Evolutionary conservation across 1,140 invertebrate genomes (phyloP).

Genomic region (Thalassaphorura encarpata): DNA sequence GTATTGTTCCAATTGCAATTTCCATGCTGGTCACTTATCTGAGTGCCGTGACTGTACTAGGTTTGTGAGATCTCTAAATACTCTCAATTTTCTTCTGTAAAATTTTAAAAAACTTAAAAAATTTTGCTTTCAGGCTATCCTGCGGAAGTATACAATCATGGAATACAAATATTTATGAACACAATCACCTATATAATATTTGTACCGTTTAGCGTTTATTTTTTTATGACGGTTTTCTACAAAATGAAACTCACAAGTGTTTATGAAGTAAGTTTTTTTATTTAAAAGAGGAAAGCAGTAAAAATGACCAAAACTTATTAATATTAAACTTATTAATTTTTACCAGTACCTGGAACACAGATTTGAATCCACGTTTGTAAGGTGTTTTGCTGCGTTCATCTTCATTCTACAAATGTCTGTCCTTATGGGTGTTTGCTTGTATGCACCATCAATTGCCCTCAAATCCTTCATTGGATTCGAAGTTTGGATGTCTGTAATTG

Average conservation of each 20-base stretch:
- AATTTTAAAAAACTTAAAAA: neutral
- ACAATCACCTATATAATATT: slow-evolving; percentile 18
- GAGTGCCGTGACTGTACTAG: slow-evolving; percentile 27
- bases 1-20: slow-evolving; percentile 24
- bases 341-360: slow-evolving; percentile 31
- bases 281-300: too few species aligned
- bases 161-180: slow-evolving; percentile 30
- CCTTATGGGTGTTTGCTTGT: slow-evolving; percentile 32
- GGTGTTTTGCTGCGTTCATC: slow-evolving; percentile 27
- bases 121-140: slow-evolving; percentile 25
- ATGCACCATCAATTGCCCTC: slow-evolving; percentile 29
- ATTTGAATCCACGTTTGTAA: slow-evolving; percentile 25
- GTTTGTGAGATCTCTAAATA: too few species aligned
- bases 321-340: neutral
- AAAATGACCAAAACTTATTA: neutral
- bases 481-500: slow-evolving; percentile 30
- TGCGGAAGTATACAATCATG: slow-evolving; percentile 28
- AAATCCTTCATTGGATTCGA: slow-evolving; percentile 28
- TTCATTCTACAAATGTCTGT: slow-evolving; percentile 32
- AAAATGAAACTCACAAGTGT: slow-evolving; percentile 32
- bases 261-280: slow-evolving; percentile 21
- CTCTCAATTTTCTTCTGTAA: neutral
- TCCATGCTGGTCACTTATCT: slow-evolving; percentile 31
- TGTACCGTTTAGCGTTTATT: slow-evolving; percentile 28
- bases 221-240: slow-evolving; percentile 31